These are phyloP conservation scores for Macroteleia sp. DNA, from an alignment of 2,888 invertebrate species.

Conservation along the genomic window DNA sequence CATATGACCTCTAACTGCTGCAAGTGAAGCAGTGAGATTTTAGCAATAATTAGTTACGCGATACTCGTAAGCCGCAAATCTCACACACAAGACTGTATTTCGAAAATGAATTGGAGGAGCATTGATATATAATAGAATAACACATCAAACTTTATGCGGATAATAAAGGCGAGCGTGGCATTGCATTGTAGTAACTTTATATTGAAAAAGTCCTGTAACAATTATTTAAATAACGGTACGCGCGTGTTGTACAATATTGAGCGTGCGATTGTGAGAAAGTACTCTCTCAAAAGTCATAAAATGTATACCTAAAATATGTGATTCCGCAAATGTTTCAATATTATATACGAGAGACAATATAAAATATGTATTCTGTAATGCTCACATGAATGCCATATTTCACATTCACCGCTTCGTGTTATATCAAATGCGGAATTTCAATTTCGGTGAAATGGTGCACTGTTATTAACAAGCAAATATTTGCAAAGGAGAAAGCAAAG, in stretches of 20 bases:
- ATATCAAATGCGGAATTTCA: too few species aligned
- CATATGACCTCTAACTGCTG: conserved; percentile 14
- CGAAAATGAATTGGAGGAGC: not conserved
- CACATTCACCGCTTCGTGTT: not conserved
- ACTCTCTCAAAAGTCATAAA: not conserved
- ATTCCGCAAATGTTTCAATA: conserved; percentile 24
- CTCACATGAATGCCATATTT: conserved; percentile 15
- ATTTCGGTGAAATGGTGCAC: not conserved
- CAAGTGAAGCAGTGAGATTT: conserved; percentile 16
- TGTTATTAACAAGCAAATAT: conserved; percentile 13
- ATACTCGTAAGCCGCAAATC: conserved; percentile 3
- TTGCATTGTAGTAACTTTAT: not conserved
- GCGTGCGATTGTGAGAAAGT: not conserved
- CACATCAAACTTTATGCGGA: not conserved
- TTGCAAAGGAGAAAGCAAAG: too few species aligned
- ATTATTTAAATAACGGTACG: conserved; percentile 8
- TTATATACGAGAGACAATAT: conserved; percentile 28
- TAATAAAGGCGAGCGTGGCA: conserved; percentile 12
- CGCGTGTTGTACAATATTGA: not conserved
- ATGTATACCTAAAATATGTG: conserved; percentile 4
- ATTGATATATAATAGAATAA: conserved; percentile 8
- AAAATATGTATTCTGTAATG: conserved; percentile 41
- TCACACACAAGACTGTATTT: not conserved
- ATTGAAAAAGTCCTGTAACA: not conserved
- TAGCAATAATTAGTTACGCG: conserved; percentile 23